Conservation (phyloP, 1,140 invertebrate species). For the Drosophila kepulauana region DNA sequence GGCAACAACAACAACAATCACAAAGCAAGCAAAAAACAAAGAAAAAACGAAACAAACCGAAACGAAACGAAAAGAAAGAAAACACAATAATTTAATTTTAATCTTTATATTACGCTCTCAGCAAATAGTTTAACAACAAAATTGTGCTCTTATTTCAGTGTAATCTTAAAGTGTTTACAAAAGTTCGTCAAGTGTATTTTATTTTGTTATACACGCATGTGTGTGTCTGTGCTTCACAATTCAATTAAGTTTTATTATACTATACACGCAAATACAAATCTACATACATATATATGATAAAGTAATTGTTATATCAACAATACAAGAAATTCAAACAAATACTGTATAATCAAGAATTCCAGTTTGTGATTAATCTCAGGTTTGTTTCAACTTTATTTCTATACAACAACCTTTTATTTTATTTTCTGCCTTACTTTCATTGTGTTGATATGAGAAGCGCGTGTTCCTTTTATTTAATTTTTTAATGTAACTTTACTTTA, state of each 20-base stretch:
- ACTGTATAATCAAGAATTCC: constrained; percentile 39
- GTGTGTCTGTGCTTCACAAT: constrained; percentile 30
- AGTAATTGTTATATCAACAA: constrained; percentile 46
- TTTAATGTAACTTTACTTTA: background rate
- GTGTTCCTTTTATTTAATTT: constrained; percentile 4
- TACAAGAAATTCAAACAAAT: constrained; percentile 26
- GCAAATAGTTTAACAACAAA: constrained; percentile 33
- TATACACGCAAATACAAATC: background rate
- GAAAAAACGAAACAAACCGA: background rate
- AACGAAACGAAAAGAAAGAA: constrained; percentile 4
- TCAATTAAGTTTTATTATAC: constrained; percentile 28
- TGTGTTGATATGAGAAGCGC: constrained; percentile 55
- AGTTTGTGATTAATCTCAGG: constrained; percentile 58
- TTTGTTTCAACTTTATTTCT: constrained; percentile 39
- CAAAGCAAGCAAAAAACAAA: background rate
- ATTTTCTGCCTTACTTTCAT: constrained; percentile 44
- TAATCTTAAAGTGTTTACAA: constrained; percentile 70
- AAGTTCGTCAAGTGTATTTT: constrained; percentile 22
- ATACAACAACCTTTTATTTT: constrained; percentile 7
- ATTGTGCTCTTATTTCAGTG: constrained; percentile 33
- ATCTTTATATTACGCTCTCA: constrained; percentile 29
- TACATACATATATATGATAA: constrained; percentile 18
- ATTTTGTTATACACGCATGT: constrained; percentile 8
- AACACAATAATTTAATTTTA: constrained; percentile 37
- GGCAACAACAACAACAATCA: constrained; percentile 6